phyloP scores from a whole-genome alignment of 2,797 vertebrate genomes.

The Pangasius macronema region DNA sequence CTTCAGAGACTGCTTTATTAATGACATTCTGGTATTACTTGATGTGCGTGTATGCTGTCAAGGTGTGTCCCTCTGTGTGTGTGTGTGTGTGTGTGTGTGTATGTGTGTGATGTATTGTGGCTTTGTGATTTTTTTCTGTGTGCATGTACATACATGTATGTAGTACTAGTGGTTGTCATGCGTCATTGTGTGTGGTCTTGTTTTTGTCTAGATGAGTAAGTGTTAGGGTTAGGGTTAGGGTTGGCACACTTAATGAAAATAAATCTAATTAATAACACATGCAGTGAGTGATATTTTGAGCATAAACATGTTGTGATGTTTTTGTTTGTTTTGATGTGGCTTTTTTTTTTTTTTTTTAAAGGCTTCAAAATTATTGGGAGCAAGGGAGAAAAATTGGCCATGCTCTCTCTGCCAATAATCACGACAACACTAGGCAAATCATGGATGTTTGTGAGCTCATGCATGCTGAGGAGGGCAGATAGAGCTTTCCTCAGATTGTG shows the following conservation, averaged over 20 bases:
- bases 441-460: background rate
- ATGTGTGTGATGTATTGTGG: background rate
- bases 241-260: background rate
- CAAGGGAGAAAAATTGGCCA: background rate
- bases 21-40: background rate
- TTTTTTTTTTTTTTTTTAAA: background rate
- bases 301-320: background rate
- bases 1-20: no score
- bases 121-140: constrained; percentile 15
- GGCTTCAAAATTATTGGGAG: background rate
- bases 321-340: background rate
- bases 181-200: background rate
- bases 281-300: background rate
- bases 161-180: background rate
- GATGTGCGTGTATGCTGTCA: background rate
- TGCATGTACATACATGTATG: background rate
- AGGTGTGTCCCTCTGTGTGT: background rate
- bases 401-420: background rate
- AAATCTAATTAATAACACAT: background rate
- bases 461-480: background rate
- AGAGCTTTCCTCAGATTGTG: background rate
- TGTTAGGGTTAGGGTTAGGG: no score
- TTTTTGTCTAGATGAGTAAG: background rate
- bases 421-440: background rate
- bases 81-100: constrained; percentile 1